A percentile compares a stretch with the other conserved stretches of the same genome.
These are phyloP conservation scores for Telenomus remus DNA, from an alignment of 1,140 invertebrate genomes.

Conservation along the genomic window DNA sequence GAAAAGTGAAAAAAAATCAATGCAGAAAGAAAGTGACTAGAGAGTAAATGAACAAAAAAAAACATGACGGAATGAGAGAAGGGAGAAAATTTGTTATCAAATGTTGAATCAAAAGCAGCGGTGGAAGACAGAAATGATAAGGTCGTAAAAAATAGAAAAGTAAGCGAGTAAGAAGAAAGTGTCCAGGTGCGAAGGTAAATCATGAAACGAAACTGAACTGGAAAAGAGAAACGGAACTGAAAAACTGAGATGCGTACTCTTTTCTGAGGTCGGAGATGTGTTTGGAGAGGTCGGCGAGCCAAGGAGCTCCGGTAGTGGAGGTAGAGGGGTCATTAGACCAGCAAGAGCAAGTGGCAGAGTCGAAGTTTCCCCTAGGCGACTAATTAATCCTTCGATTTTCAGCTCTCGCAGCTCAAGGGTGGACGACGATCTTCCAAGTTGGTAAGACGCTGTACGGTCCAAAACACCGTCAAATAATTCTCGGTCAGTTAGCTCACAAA, in stretches of 20 bases:
- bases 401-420: slow-evolving; percentile 63
- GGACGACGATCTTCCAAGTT: slow-evolving; percentile 62
- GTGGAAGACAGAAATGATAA: slow-evolving; percentile 1
- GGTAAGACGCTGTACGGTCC: slow-evolving; percentile 52
- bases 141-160: neutral
- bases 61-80: too few relatives aligned
- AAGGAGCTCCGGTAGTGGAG: slow-evolving; percentile 61
- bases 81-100: too few relatives aligned
- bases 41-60: too few relatives aligned
- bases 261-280: slow-evolving; percentile 68
- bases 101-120: too few relatives aligned
- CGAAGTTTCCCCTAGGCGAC: slow-evolving; percentile 63
- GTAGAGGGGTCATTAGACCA: slow-evolving; percentile 66
- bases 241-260: slow-evolving; percentile 66
- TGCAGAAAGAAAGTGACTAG: too few relatives aligned
- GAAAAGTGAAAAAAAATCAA: neutral
- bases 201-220: slow-evolving; percentile 18
- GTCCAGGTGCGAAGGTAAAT: too few relatives aligned
- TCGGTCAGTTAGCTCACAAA: slow-evolving; percentile 40
- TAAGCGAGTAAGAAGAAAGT: too few relatives aligned
- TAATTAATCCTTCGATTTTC: slow-evolving; percentile 61
- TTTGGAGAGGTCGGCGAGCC: slow-evolving; percentile 65
- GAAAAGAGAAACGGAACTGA: slow-evolving; percentile 43
- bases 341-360: slow-evolving; percentile 70
- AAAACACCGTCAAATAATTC: slow-evolving; percentile 40